Conservation (phyloP, 1,140 invertebrate species). For the Sinella curviseta region DNA sequence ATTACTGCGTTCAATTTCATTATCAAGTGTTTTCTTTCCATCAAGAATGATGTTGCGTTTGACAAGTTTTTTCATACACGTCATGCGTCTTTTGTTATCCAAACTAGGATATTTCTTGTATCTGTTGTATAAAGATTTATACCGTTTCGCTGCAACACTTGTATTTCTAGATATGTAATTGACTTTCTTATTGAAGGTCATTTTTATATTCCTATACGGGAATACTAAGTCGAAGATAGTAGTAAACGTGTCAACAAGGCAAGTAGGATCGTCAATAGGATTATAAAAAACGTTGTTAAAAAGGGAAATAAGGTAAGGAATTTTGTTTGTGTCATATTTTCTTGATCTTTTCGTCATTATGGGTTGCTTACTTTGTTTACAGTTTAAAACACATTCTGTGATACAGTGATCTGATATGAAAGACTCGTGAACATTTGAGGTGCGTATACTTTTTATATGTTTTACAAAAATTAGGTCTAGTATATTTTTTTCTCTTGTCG, state of each 20-base stretch:
- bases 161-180: not conserved
- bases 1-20: not conserved
- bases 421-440: not conserved
- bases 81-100: not conserved
- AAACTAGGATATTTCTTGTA: not conserved
- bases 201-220: not conserved
- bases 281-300: not conserved
- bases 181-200: not conserved
- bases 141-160: not conserved
- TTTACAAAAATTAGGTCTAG: slow-evolving; percentile 13
- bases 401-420: not conserved
- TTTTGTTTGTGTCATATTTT: not conserved
- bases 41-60: not conserved
- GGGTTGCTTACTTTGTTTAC: not conserved
- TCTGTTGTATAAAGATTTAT: not conserved
- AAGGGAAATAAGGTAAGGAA: not conserved
- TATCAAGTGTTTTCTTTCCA: not conserved
- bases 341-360: not conserved
- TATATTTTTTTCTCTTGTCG: not conserved
- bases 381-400: not conserved
- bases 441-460: not conserved
- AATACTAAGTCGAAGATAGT: not conserved
- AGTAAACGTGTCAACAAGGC: not conserved
- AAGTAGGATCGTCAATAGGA: not conserved
- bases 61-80: not conserved